Evolutionary conservation across 1,140 invertebrate species (phyloP).

Genomic region (Heliothis virescens): DNA sequence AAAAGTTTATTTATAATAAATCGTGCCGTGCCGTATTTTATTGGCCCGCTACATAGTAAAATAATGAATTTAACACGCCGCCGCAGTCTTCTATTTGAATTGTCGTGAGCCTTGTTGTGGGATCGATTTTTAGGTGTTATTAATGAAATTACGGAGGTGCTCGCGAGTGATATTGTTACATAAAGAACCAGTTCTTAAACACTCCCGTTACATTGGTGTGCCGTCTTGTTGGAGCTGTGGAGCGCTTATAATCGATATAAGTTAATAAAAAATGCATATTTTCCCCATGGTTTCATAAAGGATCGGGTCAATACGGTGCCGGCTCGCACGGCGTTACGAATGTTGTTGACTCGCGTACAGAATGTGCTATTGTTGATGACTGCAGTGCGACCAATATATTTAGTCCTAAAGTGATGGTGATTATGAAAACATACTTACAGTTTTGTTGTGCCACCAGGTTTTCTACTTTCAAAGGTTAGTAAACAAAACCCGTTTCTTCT

Average conservation of each 20-base stretch:
- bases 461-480: constrained; percentile 59
- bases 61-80: constrained; percentile 82
- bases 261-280: constrained; percentile 85
- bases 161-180: constrained; percentile 78
- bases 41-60: constrained; percentile 69
- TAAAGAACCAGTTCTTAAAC: constrained; percentile 66
- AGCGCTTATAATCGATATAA: constrained; percentile 75
- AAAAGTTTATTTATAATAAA: constrained; percentile 48
- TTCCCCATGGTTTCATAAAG: constrained; percentile 78
- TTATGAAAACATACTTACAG: constrained; percentile 49
- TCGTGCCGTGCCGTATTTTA: constrained; percentile 52
- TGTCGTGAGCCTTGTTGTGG: constrained; percentile 80
- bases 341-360: constrained; percentile 57
- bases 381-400: constrained; percentile 59
- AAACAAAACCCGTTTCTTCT: constrained; percentile 48
- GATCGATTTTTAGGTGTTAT: constrained; percentile 85
- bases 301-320: constrained; percentile 72
- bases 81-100: constrained; percentile 80
- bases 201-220: constrained; percentile 61
- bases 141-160: constrained; percentile 84
- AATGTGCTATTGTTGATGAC: constrained; percentile 54
- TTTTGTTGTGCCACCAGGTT: constrained; percentile 48
- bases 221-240: constrained; percentile 52
- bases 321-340: constrained; percentile 57
- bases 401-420: constrained; percentile 54